Percentiles rank a stretch among this genome's conserved stretches.
Evolutionary conservation across 2,888 invertebrate genomes (phyloP).

Genomic region (Trachelus stipa): DNA sequence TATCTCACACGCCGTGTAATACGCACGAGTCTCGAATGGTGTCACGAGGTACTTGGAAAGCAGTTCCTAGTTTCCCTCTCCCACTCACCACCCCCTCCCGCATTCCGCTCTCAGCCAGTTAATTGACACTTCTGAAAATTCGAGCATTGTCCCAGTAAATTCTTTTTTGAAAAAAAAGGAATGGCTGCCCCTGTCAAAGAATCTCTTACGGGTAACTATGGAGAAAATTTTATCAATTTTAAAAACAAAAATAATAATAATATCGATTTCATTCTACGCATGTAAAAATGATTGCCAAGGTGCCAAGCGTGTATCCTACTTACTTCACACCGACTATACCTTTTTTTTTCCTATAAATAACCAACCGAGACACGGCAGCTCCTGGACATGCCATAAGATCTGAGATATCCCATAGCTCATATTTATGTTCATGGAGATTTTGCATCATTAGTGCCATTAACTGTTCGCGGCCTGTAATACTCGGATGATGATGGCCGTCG

Average conservation of each 20-base stretch:
- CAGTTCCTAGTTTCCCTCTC: neutral
- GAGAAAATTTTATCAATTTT: no score
- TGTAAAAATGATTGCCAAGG: neutral
- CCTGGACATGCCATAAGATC: constrained; percentile 52
- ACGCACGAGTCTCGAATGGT: neutral
- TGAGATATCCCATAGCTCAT: constrained; percentile 60
- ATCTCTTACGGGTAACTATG: no score
- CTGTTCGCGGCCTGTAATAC: constrained; percentile 61
- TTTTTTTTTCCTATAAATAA: constrained; percentile 18
- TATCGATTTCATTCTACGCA: neutral
- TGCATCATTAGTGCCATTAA: constrained; percentile 65
- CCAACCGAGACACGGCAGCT: constrained; percentile 58
- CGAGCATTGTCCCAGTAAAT: neutral
- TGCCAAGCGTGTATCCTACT: neutral
- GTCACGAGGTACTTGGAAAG: neutral
- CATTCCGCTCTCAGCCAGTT: no score
- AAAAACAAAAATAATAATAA: neutral
- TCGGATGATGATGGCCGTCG: neutral
- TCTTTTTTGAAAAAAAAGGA: neutral
- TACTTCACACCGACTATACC: neutral
- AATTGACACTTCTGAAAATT: neutral
- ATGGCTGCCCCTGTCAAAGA: neutral
- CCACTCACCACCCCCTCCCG: neutral
- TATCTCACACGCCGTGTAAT: neutral
- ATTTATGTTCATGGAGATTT: constrained; percentile 65